Conservation (phyloP, 2,113 vertebrate genomes). For the Sterrhoptilus dennistouni region DNA sequence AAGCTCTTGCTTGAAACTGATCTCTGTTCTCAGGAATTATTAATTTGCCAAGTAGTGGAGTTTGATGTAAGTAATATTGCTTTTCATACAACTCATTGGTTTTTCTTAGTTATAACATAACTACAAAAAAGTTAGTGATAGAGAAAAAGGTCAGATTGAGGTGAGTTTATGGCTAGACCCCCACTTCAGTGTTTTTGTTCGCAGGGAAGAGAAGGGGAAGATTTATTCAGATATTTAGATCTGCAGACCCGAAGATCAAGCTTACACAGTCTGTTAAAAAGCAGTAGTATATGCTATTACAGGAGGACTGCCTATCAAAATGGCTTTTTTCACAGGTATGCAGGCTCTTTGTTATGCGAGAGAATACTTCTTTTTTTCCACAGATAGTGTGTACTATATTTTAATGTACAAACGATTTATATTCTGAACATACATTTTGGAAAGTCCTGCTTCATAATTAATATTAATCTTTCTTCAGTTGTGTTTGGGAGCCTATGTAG, state of each 20-base stretch:
- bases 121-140: neutral
- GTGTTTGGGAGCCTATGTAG: neutral
- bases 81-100: neutral
- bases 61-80: neutral
- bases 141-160: neutral
- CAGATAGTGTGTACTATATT: neutral
- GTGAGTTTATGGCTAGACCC: neutral
- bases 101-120: neutral
- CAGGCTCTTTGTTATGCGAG: neutral
- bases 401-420: neutral
- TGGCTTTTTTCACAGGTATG: accelerated
- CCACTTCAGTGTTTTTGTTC: neutral
- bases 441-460: neutral
- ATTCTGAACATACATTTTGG: neutral
- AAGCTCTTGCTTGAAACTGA: neutral
- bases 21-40: neutral
- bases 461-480: neutral
- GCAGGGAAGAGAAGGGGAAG: neutral
- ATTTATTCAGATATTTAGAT: neutral
- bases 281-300: neutral
- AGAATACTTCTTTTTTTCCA: neutral
- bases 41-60: neutral
- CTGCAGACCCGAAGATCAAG: neutral
- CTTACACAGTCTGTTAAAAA: neutral
- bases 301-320: neutral